Evolutionary conservation across 2,797 vertebrate genomes (phyloP), one percentile per base, ranked within the genome.

Genomic region (Sebastes steindachneri): DNA sequence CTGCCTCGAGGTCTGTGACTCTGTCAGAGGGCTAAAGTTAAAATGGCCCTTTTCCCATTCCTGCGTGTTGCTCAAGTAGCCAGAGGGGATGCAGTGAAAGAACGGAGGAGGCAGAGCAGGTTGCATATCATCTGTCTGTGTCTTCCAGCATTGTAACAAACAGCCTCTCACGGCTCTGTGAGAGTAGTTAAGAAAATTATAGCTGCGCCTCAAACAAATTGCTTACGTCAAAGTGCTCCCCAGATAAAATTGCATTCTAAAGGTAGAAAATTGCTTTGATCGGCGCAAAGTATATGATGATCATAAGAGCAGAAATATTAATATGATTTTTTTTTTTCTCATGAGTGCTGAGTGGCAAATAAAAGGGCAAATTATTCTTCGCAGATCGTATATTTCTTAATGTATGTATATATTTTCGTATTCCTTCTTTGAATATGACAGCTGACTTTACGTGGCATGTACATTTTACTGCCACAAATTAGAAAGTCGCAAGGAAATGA

Each of bases 111-210:
- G 90, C 90, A 85, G 82, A 92, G 89, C 84, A 75, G 79, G 80
- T 80, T 86, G 79, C 78, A 86, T 82, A 86, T 94, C 92, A 93
- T 92, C 85, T 74, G 84, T 93, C 92, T 91, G 80, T 85, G 89
- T 91, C 86, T 89, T 91, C 75, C 75, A 84, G 77, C 85, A 73
- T 77, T 88, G 77, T 87, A 91, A 88, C 86, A 93, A 91, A 91
- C 73, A 86, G 65, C 78, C 83, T 91, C 85, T 86, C 80, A 68
- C 75, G 70, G 72, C 90, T 91, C 84, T 90, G 80, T 86, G 85
- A 88, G 87, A 90, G 85, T 88, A 91, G 85, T 93, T 93, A 88
- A 82, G 85, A 86, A 93, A 93, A 94, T 92, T 85, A 90, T 86
- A 86, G 85, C 78, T 63, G 77, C 77, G 78, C 85, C 82, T 92